A percentile compares a stretch with the other conserved stretches of the same genome.
phyloP scores from a whole-genome alignment of 1,140 invertebrate species.

The Trypoxylus dichotomus region DNA sequence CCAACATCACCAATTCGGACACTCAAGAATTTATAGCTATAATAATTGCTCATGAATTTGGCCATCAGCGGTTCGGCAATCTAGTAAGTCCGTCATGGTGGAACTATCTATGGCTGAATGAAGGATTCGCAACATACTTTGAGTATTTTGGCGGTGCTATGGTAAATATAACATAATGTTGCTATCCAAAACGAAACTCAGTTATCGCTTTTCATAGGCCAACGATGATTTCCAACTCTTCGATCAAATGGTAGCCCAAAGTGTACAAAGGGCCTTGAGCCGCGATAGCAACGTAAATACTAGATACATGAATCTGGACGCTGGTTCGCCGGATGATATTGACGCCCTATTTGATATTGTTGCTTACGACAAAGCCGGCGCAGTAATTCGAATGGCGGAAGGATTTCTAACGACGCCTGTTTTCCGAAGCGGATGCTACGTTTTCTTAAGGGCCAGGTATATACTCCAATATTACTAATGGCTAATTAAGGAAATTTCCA shows the following conservation, averaged over 20 bases:
- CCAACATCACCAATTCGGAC: neutral
- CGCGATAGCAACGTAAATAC: conserved; percentile 1
- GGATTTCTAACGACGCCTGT: neutral
- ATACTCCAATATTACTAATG: no score
- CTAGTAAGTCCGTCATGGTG: conserved; percentile 66
- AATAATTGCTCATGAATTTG: conserved; percentile 51
- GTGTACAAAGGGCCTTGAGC: neutral
- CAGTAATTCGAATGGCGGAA: conserved; percentile 27
- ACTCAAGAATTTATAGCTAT: neutral
- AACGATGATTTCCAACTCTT: neutral
- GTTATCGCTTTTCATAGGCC: neutral
- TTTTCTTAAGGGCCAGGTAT: neutral
- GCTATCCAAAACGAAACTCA: neutral
- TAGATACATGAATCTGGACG: neutral
- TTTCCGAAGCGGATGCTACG: neutral
- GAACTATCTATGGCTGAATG: conserved; percentile 72
- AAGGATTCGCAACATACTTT: conserved; percentile 63
- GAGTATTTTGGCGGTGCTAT: conserved; percentile 5
- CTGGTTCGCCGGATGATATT: neutral
- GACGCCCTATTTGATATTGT: conserved; percentile 62
- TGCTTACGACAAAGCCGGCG: conserved; percentile 66
- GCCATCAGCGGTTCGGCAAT: conserved; percentile 73
- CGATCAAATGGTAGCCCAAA: neutral
- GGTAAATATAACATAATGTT: neutral
- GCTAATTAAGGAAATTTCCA: no score